A percentile compares a stretch with the other conserved stretches of the same genome.
Conservation (phyloP, 1,140 invertebrate species). For the Bathynomus jamesi region DNA sequence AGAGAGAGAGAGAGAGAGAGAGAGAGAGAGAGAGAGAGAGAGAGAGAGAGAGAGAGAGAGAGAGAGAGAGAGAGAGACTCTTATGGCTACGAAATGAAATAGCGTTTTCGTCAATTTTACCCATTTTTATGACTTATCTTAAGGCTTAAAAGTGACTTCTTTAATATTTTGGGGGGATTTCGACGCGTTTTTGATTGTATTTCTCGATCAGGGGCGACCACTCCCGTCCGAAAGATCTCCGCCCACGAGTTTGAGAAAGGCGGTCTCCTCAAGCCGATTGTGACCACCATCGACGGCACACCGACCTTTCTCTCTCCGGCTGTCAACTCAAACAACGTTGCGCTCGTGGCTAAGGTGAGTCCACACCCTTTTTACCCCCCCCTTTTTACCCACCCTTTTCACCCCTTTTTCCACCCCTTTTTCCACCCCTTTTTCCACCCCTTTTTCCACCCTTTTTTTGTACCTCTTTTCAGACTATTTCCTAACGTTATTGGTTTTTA, state of each 20-base stretch:
- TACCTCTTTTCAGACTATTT: background rate
- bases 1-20: too few relatives aligned
- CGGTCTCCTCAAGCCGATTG: slow-evolving; percentile 79
- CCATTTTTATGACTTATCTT: too few relatives aligned
- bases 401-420: too few relatives aligned
- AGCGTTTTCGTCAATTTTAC: too few relatives aligned
- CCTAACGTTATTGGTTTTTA: slow-evolving; percentile 20
- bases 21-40: too few relatives aligned
- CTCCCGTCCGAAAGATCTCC: slow-evolving; percentile 89
- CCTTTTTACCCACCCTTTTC: background rate
- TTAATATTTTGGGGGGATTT: too few relatives aligned
- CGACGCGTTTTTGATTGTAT: too few relatives aligned
- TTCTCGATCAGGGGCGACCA: slow-evolving; percentile 68
- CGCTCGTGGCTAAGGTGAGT: slow-evolving; percentile 38
- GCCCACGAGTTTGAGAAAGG: slow-evolving; percentile 91
- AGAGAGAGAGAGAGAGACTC: too few relatives aligned
- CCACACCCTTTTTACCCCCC: slow-evolving; percentile 30
- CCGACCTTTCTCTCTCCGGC: slow-evolving; percentile 67
- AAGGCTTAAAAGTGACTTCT: too few relatives aligned
- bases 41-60: too few relatives aligned
- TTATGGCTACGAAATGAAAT: too few relatives aligned
- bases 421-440: too few relatives aligned
- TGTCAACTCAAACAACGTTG: slow-evolving; percentile 34
- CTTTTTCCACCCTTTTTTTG: background rate
- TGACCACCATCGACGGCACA: slow-evolving; percentile 78